These are phyloP conservation scores for Chironomus striatipennis DNA, from an alignment of 1,140 invertebrate species.

Conservation along the genomic window DNA sequence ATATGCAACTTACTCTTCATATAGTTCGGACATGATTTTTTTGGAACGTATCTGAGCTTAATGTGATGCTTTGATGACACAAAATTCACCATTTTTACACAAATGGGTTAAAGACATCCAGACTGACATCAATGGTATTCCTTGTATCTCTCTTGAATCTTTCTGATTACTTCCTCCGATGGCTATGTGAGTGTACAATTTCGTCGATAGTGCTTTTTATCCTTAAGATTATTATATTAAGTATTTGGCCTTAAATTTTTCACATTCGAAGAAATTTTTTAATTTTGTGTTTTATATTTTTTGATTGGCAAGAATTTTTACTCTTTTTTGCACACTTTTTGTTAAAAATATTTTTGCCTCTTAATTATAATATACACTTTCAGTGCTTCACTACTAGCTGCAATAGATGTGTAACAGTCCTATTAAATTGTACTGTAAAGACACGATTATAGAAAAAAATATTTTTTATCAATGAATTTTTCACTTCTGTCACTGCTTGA, in stretches of 20 bases:
- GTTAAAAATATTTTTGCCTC: no score
- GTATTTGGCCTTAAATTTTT: no score
- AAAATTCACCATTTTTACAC: slow-evolving; percentile 59
- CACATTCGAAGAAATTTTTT: no score
- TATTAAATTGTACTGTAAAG: slow-evolving; percentile 15
- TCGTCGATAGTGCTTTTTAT: no score
- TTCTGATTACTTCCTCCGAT: neutral
- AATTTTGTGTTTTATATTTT: neutral
- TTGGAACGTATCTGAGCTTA: slow-evolving; percentile 55
- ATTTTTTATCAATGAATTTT: neutral
- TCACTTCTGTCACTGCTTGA: neutral
- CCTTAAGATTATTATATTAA: no score
- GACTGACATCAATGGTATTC: neutral
- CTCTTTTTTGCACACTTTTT: no score
- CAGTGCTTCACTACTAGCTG: slow-evolving; percentile 18
- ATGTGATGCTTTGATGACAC: slow-evolving; percentile 53
- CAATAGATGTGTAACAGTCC: neutral
- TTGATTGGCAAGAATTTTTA: neutral
- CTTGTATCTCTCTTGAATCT: neutral
- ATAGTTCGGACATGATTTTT: slow-evolving; percentile 64
- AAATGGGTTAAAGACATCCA: slow-evolving; percentile 50
- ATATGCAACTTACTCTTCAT: slow-evolving; percentile 62
- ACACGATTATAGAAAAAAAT: neutral
- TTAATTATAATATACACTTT: neutral
- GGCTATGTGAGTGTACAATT: no score